Evolutionary conservation across 2,888 invertebrate species (phyloP).

Genomic region (Eristalis tenax): DNA sequence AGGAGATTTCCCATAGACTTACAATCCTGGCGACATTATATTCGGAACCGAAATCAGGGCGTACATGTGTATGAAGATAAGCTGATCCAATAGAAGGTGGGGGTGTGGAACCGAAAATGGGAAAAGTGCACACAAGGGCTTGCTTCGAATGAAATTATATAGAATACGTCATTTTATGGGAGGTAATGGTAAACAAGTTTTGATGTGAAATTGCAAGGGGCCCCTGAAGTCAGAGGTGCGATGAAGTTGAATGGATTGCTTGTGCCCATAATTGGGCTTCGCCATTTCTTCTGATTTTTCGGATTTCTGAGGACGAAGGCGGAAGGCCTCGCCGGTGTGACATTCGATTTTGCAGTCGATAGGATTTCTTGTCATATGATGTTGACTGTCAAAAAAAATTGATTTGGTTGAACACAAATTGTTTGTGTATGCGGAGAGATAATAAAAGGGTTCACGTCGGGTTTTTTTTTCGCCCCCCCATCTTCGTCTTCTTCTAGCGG

Average conservation of each 20-base stretch:
- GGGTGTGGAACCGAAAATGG: background rate
- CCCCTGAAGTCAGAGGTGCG: background rate
- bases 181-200: background rate
- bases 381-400: background rate
- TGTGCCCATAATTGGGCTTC: background rate
- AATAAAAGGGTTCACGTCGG: too few relatives aligned
- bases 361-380: background rate
- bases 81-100: background rate
- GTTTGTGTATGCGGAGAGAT: too few relatives aligned
- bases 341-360: background rate
- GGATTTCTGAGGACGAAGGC: background rate
- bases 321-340: background rate
- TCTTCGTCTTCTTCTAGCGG: background rate
- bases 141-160: slow-evolving; percentile 2
- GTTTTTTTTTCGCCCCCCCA: too few relatives aligned
- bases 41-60: background rate
- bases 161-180: background rate
- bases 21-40: slow-evolving; percentile 36
- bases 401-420: background rate
- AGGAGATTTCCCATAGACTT: slow-evolving; percentile 42
- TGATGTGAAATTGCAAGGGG: background rate
- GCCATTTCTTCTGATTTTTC: background rate
- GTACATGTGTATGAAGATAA: background rate
- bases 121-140: background rate
- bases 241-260: background rate